A percentile compares a stretch with the other conserved stretches of the same genome.
Conservation (phyloP, 2,797 vertebrate species). For the Lindbergichthys nudifrons region DNA sequence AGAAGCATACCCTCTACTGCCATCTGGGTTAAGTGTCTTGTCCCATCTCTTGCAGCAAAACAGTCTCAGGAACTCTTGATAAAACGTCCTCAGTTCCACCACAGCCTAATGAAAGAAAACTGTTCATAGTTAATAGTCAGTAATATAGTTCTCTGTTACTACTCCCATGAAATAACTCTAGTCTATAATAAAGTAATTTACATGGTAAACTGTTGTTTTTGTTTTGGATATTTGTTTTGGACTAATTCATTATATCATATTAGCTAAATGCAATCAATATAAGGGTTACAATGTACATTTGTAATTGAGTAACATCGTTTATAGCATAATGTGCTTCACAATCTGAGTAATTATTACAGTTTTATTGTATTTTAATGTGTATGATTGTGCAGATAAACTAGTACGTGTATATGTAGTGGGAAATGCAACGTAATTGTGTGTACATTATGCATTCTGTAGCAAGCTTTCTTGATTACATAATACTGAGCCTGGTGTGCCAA, state of each 20-base stretch:
- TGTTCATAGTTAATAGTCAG: slow-evolving; percentile 23
- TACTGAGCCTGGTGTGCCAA: not conserved
- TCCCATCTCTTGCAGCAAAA: slow-evolving; percentile 36
- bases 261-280: not conserved
- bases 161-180: slow-evolving; percentile 25
- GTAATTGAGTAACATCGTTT: not conserved
- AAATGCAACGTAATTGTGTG: rapidly evolving
- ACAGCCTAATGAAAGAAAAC: slow-evolving; percentile 11
- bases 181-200: slow-evolving; percentile 64
- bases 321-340: not conserved
- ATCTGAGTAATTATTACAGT: not conserved
- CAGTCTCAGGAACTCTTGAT: slow-evolving; percentile 68
- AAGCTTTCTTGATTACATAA: slow-evolving; percentile 18
- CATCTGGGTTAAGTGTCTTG: slow-evolving; percentile 10
- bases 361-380: not conserved
- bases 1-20: not conserved
- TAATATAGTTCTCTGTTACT: slow-evolving; percentile 30
- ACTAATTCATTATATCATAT: not conserved
- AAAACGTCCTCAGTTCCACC: slow-evolving; percentile 18
- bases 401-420: not conserved
- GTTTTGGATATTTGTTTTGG: not conserved
- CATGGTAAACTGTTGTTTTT: slow-evolving; percentile 28
- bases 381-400: not conserved
- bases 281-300: not conserved
- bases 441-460: not conserved